Base-by-base conservation (phyloP, 2,113 vertebrate genomes). In the Parotia lawesii region DNA sequence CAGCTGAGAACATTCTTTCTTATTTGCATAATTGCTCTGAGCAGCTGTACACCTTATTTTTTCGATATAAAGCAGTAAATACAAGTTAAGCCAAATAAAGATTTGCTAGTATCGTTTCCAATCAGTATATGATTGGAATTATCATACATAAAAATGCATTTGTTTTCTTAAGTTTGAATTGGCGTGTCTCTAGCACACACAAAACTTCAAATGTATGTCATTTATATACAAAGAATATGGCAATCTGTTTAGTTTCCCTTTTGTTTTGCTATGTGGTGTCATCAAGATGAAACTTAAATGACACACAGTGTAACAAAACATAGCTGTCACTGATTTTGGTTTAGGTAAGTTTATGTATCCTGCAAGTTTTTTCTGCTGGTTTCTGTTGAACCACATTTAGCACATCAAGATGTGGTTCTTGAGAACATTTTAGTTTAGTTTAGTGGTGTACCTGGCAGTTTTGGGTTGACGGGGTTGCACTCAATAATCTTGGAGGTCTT, bases 1-100 rank as follows among this genome's bases (percentile, higher is more conserved):
- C 89, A 96, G 88, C 88, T 97, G 95, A 94, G 82, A 96, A 93
- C 76, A 88, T 81, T 94, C 54, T 73, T 90, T 78, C 80, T 94
- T 86, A 57, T 93, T 96, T 95, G 61, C 87, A 56, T 95, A 95
- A 96, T 92, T 91, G 54, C 56, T 89, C 11, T 67, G 53, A 93
- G 86, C 93, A 96, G 80, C 79, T 95, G 77, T 93, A 87, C 89
- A 81, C 69, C 72, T 95, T 87, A 47, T 78, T 77, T 82, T 76
- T 87, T 94, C 51, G 54, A 71, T 89, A 88, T 56, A 92, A 85
- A 94, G 14, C 50, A 48, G 57, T 66, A 90, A 91, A 72, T 89
- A 93, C 22, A 38, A 85, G 72, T 83, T 93, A 89, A 79, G 42
- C 35, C 38, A 56, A 47, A 75, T 70, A 85, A 90, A 88, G 60